Base-by-base conservation (phyloP, 2,888 invertebrate genomes). In the Ornithoptera alexandrae region DNA sequence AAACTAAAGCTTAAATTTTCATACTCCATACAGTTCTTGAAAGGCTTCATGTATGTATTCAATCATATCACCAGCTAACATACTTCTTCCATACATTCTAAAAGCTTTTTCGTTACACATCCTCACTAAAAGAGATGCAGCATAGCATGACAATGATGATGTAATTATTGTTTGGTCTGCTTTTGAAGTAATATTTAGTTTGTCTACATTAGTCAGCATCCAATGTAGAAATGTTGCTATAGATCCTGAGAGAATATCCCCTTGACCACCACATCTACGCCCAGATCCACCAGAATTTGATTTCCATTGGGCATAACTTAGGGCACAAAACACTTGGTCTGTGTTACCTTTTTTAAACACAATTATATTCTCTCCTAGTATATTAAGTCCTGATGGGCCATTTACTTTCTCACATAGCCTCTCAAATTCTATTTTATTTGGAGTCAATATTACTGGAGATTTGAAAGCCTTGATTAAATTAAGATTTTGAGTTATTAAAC, bases 261-360 rank as follows among this genome's bases (percentile, higher is more conserved):
- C 99, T 88, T 99, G 99, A 0, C 99, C 99, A 8, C 99, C 99
- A 88, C 99, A 99, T 63, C 99, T 93, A 71, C 99, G 93, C 0
- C 96, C 95, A 24, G 97, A 97, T 1, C 99, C 98, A 60, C 95
- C 95, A n/a, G 86, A 82, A 58, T 93, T 92, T 80, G 94, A 95
- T 36, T 92, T 90, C 80, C 95, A 92, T 79, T 84, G 89, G 77
- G 80, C 79, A 71, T 75, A 85, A 78, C 79, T 77, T 74, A 92
- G 93, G 71, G 85, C 86, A 82, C 95, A 94, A 68, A 94, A 93
- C 59, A 96, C 93, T 73, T 94, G 93, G 90, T 97, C 97, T 59
- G 86, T 89, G 10, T 87, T 88, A 2, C 97, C 98, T 87, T 99
- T 99, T 74, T 95, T 94, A 3, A 98, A 90, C 67, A 98, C 91